Percentiles rank a stretch among this genome's conserved stretches.
These are phyloP conservation scores for Pluvianellus socialis DNA, from an alignment of 2,113 vertebrate genomes.

Conservation along the genomic window DNA sequence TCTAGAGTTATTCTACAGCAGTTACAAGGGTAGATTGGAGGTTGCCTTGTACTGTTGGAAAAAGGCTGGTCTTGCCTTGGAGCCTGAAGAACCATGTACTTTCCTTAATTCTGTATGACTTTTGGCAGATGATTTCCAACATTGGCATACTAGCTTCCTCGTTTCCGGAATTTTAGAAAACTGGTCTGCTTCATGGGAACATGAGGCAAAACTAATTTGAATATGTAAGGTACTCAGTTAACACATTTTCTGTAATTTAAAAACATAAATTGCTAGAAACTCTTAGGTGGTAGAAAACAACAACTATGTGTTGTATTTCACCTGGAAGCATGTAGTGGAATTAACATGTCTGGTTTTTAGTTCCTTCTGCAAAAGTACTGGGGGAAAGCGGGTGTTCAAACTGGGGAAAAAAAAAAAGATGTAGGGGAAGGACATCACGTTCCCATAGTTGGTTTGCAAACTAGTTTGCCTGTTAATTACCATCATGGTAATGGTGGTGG, in stretches of 20 bases:
- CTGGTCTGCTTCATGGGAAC: neutral
- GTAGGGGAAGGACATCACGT: neutral
- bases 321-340: neutral
- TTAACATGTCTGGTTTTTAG: neutral
- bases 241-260: neutral
- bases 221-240: neutral
- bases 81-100: neutral
- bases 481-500: neutral
- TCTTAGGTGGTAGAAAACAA: neutral
- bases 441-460: neutral
- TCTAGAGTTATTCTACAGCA: neutral
- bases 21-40: neutral
- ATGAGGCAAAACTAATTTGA: neutral
- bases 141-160: neutral
- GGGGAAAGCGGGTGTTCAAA: neutral
- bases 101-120: neutral
- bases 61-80: neutral
- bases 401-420: neutral
- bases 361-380: neutral
- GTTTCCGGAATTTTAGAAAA: neutral
- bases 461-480: neutral
- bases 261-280: neutral
- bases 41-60: neutral
- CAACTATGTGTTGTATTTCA: neutral
- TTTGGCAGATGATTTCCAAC: neutral